phyloP scores from a whole-genome alignment of 2,797 vertebrate species.

The Neopelma chrysocephalum region DNA sequence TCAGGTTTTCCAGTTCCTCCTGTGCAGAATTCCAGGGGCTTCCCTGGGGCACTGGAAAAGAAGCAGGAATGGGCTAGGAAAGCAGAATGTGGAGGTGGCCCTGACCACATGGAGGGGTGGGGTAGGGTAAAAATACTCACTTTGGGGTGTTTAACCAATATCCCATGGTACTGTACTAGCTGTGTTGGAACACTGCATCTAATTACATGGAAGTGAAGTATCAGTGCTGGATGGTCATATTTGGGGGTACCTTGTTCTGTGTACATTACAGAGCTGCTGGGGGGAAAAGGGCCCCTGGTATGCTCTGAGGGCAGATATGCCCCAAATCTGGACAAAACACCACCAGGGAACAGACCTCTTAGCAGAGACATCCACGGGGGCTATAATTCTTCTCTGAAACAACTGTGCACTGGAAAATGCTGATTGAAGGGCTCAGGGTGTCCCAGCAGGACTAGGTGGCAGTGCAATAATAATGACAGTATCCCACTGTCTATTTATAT shows the following conservation, averaged over 20 bases:
- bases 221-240: background rate
- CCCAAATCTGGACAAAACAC: background rate
- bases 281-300: background rate
- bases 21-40: background rate
- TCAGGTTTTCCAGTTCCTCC: background rate
- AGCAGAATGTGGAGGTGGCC: background rate
- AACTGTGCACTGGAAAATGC: background rate
- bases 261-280: background rate
- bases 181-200: background rate
- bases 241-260: background rate
- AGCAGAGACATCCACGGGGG: background rate
- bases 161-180: background rate
- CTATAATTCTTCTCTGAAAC: background rate
- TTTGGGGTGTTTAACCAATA: background rate
- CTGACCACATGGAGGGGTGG: background rate
- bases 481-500: background rate
- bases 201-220: background rate
- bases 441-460: background rate
- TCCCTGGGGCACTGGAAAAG: background rate
- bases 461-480: background rate
- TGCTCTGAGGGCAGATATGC: background rate
- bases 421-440: background rate
- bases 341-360: background rate
- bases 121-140: background rate
- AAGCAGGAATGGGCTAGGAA: background rate